Evolutionary conservation across 1,140 invertebrate genomes (phyloP).

Genomic region (Magallana ariakensis): DNA sequence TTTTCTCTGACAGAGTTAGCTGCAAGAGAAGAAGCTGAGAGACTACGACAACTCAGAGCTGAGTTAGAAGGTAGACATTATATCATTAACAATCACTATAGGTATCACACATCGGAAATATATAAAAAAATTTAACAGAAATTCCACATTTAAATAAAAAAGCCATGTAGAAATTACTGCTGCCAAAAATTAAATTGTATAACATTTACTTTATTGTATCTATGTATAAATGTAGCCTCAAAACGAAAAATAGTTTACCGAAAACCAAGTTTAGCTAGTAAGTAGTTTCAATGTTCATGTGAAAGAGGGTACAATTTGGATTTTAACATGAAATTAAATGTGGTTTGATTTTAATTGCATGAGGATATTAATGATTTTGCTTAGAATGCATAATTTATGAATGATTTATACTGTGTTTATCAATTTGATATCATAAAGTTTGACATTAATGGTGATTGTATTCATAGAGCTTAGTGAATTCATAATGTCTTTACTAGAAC

Average conservation of each 20-base stretch:
- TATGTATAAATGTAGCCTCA: conserved; percentile 12
- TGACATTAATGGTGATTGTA: not conserved
- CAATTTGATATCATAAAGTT: not conserved
- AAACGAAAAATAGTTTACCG: conserved; percentile 32
- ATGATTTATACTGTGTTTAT: too few species aligned
- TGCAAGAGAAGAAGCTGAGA: conserved; percentile 49
- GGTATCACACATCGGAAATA: too few species aligned
- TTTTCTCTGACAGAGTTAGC: not conserved
- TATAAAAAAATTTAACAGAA: too few species aligned
- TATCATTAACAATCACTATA: too few species aligned
- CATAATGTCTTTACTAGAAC: too few species aligned
- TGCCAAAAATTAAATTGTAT: too few species aligned
- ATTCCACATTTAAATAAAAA: too few species aligned
- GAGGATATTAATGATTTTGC: not conserved
- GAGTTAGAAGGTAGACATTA: conserved; percentile 47
- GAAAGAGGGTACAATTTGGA: not conserved
- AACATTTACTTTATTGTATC: not conserved
- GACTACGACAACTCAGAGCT: conserved; percentile 40
- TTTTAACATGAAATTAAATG: not conserved
- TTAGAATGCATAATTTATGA: not conserved
- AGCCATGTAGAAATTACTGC: too few species aligned
- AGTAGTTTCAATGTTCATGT: not conserved
- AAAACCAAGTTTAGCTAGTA: conserved; percentile 23
- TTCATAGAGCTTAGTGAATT: not conserved
- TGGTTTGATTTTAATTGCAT: not conserved